phyloP scores from a whole-genome alignment of 2,888 invertebrate species.

The Calliscelio sp. region DNA sequence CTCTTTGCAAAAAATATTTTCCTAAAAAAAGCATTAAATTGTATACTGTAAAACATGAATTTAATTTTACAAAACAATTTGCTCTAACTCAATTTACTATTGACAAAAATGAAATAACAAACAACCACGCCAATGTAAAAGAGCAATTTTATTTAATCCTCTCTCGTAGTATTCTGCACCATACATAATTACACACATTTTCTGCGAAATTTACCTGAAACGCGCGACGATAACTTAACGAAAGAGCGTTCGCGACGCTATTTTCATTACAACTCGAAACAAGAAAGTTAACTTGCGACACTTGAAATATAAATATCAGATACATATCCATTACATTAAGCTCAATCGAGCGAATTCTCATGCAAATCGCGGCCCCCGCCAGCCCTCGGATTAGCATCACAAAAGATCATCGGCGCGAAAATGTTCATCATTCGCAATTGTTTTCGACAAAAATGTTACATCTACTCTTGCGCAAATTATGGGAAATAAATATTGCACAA shows the following conservation, averaged over 20 bases:
- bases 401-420: conserved; percentile 51
- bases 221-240: conserved; percentile 14
- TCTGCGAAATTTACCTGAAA: conserved; percentile 21
- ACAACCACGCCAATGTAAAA: too few relatives aligned
- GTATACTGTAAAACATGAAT: neutral
- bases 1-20: too few relatives aligned
- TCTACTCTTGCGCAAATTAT: neutral
- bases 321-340: conserved; percentile 60
- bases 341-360: conserved; percentile 63
- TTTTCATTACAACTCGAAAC: neutral
- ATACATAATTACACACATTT: conserved; percentile 23
- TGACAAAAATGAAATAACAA: too few relatives aligned
- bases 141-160: neutral
- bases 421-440: conserved; percentile 50
- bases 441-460: conserved; percentile 10
- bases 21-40: too few relatives aligned
- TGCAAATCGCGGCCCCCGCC: conserved; percentile 47
- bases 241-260: neutral
- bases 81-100: neutral
- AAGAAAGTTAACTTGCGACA: conserved; percentile 34
- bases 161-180: neutral
- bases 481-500: conserved; percentile 28
- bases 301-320: conserved; percentile 55
- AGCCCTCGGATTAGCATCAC: conserved; percentile 50
- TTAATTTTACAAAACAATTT: neutral